A percentile compares a stretch with the other conserved stretches of the same genome.
Conservation (phyloP, 2,797 vertebrate species). For the Muraenolepis orangiensis region DNA sequence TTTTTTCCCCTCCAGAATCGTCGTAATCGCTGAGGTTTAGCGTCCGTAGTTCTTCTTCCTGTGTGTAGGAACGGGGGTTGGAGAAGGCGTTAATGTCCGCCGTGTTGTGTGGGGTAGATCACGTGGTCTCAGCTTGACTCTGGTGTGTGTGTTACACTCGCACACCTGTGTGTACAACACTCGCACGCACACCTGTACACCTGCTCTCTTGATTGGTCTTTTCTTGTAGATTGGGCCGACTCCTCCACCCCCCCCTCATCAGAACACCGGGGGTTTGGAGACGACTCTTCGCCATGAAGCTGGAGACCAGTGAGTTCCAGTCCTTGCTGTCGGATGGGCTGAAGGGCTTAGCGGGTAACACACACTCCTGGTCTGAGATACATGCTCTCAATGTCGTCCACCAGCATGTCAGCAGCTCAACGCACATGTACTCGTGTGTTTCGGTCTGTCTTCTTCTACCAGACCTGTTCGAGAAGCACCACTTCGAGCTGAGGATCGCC, state of each 20-base stretch:
- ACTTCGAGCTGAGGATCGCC: constrained; percentile 90
- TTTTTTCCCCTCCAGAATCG: too few relatives aligned
- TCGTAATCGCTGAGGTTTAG: too few relatives aligned
- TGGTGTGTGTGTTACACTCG: too few relatives aligned
- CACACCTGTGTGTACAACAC: too few relatives aligned
- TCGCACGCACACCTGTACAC: background rate
- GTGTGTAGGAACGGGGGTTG: too few relatives aligned
- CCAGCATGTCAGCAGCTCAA: too few relatives aligned
- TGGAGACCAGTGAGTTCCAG: constrained; percentile 84
- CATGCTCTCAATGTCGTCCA: background rate
- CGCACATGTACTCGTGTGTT: background rate
- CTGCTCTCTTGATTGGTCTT: background rate
- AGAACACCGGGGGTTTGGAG: constrained; percentile 48
- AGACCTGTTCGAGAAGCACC: constrained; percentile 87
- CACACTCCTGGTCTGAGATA: background rate
- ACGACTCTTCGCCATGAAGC: constrained; percentile 79
- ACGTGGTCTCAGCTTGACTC: too few relatives aligned
- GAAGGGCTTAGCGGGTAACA: constrained; percentile 82
- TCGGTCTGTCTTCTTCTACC: background rate
- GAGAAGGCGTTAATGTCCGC: too few relatives aligned
- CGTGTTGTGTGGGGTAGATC: too few relatives aligned
- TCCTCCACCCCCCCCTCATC: constrained; percentile 41
- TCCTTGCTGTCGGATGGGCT: constrained; percentile 87
- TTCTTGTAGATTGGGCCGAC: constrained; percentile 64
- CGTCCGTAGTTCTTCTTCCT: too few relatives aligned